These are phyloP conservation scores for Sphaerodactylus townsendi DNA, from an alignment of 2,113 vertebrate species.

Conservation along the genomic window DNA sequence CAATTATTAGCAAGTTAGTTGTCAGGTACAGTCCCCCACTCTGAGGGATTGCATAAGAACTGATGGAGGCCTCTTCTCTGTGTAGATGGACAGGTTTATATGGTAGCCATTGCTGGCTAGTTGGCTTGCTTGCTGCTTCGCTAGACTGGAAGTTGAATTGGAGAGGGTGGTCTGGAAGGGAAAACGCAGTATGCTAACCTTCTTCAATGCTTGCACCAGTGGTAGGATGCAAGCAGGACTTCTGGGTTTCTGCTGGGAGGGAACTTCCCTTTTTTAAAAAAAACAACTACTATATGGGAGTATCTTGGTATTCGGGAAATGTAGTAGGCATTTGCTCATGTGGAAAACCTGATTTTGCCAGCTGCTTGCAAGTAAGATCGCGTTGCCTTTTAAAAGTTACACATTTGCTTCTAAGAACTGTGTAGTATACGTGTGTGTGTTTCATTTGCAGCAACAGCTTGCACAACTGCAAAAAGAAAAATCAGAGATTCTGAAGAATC, in stretches of 20 bases:
- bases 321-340: slow-evolving; percentile 13
- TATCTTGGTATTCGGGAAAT: slow-evolving; percentile 46
- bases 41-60: background rate
- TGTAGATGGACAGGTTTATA: background rate
- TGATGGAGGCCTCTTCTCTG: background rate
- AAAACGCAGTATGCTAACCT: background rate
- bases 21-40: background rate
- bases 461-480: slow-evolving; percentile 99
- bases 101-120: background rate
- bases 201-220: background rate
- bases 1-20: slow-evolving; percentile 61
- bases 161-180: background rate
- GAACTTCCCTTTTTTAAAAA: background rate
- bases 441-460: slow-evolving; percentile 95
- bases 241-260: background rate
- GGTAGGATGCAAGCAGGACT: background rate
- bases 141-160: background rate
- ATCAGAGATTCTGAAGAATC: slow-evolving; percentile 98
- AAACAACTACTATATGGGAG: background rate
- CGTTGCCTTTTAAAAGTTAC: background rate
- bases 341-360: slow-evolving; percentile 52
- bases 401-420: slow-evolving; percentile 17
- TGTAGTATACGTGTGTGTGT: slow-evolving; percentile 48
- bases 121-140: background rate
- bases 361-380: slow-evolving; percentile 30